Evolutionary conservation across 2,113 vertebrate species (phyloP).

Genomic region (Platysteira castanea): DNA sequence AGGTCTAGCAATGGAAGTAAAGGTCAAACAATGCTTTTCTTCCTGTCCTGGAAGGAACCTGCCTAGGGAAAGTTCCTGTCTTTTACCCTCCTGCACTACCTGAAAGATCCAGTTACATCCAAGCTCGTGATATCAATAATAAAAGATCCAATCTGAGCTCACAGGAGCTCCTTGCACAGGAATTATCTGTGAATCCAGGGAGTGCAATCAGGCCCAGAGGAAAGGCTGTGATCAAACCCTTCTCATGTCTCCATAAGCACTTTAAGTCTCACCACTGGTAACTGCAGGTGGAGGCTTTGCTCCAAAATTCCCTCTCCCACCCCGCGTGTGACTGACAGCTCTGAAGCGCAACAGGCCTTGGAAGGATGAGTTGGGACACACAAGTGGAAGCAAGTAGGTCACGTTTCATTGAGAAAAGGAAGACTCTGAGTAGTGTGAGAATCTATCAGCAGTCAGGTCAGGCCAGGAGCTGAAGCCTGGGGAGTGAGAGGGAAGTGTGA

Average conservation of each 20-base stretch:
- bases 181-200: background rate
- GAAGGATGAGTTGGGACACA: background rate
- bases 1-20: background rate
- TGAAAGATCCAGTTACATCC: background rate
- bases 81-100: background rate
- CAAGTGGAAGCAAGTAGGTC: background rate
- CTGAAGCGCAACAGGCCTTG: background rate
- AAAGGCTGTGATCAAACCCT: background rate
- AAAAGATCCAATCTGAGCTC: background rate
- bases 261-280: background rate
- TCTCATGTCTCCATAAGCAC: background rate
- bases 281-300: background rate
- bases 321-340: background rate
- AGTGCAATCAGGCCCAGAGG: background rate
- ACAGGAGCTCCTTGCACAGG: background rate
- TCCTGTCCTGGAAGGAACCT: background rate
- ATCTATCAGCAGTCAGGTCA: background rate
- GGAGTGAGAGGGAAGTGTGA: background rate
- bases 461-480: background rate
- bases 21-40: background rate
- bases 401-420: background rate
- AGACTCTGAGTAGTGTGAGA: background rate
- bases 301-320: background rate
- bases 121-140: background rate
- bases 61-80: background rate